A percentile compares a stretch with the other conserved stretches of the same genome.
These are phyloP conservation scores for Belgica antarctica DNA, from an alignment of 2,888 invertebrate species.

Conservation along the genomic window DNA sequence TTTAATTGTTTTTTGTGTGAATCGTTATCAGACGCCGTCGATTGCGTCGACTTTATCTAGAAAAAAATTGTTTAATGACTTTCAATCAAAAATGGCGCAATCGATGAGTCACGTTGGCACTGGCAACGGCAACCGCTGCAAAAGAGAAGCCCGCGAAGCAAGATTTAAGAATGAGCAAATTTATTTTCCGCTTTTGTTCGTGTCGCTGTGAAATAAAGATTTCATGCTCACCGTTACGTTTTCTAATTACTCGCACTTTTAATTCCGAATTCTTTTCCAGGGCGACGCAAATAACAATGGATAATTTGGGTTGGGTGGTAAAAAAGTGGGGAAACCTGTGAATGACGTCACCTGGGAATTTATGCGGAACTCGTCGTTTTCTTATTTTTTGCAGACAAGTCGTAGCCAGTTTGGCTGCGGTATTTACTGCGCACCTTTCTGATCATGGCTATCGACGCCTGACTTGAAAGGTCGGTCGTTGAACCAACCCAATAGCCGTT, in stretches of 20 bases:
- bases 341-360: too few species aligned
- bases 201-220: constrained; percentile 20
- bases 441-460: too few species aligned
- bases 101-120: background rate
- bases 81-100: background rate
- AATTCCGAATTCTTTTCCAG: background rate
- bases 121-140: background rate
- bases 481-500: too few species aligned
- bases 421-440: too few species aligned
- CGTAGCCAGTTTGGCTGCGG: too few species aligned
- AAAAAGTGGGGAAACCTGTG: too few species aligned
- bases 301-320: too few species aligned
- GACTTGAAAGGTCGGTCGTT: too few species aligned
- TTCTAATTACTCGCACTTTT: constrained; percentile 9
- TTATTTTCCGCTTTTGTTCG: background rate
- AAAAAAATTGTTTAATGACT: background rate
- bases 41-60: background rate
- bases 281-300: too few species aligned
- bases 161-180: background rate
- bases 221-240: constrained; percentile 24
- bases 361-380: too few species aligned
- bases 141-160: background rate
- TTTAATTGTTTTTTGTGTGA: background rate
- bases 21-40: background rate
- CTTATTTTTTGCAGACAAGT: too few species aligned